Percentiles rank a stretch among this genome's conserved stretches.
phyloP scores from a whole-genome alignment of 64 coral and sea anemone species.

The Actinia tenebrosa region DNA sequence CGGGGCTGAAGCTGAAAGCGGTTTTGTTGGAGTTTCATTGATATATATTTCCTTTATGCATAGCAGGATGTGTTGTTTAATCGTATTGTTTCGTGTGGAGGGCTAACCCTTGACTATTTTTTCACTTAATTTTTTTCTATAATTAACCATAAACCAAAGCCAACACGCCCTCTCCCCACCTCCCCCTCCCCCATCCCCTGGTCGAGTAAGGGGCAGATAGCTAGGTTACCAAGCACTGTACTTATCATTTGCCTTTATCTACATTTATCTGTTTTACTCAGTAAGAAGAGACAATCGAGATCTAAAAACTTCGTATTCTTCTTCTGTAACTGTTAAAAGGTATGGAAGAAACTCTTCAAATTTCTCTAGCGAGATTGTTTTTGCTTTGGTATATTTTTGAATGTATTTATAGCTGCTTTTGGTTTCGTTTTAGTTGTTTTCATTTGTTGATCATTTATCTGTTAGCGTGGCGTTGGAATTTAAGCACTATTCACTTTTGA shows the following conservation, averaged over 20 bases:
- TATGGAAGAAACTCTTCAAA: neutral
- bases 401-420: neutral
- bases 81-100: no score
- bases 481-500: neutral
- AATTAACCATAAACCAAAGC: no score
- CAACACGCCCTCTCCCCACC: no score
- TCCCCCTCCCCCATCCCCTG: neutral
- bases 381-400: neutral
- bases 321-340: neutral
- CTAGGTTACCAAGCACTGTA: neutral
- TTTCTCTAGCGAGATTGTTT: neutral
- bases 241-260: neutral
- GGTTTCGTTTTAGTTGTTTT: neutral
- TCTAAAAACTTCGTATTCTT: neutral
- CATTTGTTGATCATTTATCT: neutral
- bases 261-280: neutral
- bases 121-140: no score
- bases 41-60: no score
- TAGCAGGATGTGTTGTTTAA: no score
- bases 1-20: no score
- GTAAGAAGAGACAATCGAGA: neutral
- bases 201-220: neutral
- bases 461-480: neutral
- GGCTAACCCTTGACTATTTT: no score
- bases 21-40: no score